A percentile compares a stretch with the other conserved stretches of the same genome.
phyloP scores from a whole-genome alignment of 2,797 vertebrate species.

The Coilia nasus region DNA sequence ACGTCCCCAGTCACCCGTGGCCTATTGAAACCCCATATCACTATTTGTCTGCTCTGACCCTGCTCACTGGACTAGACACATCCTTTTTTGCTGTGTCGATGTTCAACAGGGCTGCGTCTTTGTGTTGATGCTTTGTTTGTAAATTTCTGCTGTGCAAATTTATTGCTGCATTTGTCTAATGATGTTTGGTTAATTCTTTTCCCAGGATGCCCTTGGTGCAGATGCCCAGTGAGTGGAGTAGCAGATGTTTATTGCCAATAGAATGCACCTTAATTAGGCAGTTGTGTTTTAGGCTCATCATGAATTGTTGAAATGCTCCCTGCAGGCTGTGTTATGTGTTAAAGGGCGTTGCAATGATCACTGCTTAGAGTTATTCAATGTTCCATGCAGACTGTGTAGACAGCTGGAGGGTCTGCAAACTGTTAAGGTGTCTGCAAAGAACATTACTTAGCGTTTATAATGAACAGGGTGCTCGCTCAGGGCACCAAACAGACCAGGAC shows the following conservation, averaged over 20 bases:
- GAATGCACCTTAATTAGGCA: conserved; percentile 2
- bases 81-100: neutral
- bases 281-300: neutral
- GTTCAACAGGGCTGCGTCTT: neutral
- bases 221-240: neutral
- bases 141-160: neutral
- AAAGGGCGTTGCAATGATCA: neutral
- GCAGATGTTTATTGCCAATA: conserved; percentile 13
- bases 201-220: neutral
- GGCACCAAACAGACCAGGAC: too few relatives aligned
- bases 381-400: too few relatives aligned
- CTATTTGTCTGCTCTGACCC: neutral
- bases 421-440: neutral
- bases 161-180: neutral
- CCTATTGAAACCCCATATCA: neutral
- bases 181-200: conserved; percentile 2
- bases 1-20: neutral
- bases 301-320: neutral
- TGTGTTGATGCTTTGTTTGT: neutral
- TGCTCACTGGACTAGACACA: neutral
- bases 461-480: too few relatives aligned
- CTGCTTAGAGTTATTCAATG: too few relatives aligned
- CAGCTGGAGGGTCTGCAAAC: too few relatives aligned
- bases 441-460: neutral
- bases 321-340: neutral